Percentiles rank a stretch among this genome's conserved stretches.
Conservation (phyloP, 2,113 vertebrate genomes). For the Gallinago jamesoni region DNA sequence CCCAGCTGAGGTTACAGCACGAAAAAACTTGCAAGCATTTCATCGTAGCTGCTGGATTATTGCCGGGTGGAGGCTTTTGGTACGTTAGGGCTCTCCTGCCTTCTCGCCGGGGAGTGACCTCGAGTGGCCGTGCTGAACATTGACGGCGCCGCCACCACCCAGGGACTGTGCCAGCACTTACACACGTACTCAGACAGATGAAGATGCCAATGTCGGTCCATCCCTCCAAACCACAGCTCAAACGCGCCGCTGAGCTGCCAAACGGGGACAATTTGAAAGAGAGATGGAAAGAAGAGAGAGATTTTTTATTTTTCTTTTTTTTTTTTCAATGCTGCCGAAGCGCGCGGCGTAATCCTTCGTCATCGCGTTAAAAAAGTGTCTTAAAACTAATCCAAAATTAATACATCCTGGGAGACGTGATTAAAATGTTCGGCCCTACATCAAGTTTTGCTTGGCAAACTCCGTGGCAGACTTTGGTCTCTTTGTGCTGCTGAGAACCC, state of each 20-base stretch:
- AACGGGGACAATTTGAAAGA: not conserved
- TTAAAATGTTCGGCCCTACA: not conserved
- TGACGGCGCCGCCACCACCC: not conserved
- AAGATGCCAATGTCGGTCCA: not conserved
- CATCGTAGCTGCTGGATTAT: not conserved
- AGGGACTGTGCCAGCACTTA: not conserved
- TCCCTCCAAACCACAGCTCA: not conserved
- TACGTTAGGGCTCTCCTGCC: not conserved
- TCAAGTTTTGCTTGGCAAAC: conserved; percentile 14
- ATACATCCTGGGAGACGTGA: conserved; percentile 21
- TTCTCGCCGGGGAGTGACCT: not conserved
- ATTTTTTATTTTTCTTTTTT: not conserved
- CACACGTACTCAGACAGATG: not conserved
- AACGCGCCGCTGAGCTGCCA: not conserved
- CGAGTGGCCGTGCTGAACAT: not conserved
- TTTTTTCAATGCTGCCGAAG: not conserved
- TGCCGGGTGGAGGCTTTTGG: not conserved
- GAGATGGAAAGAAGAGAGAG: not conserved
- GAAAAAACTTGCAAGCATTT: not conserved
- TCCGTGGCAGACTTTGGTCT: not conserved
- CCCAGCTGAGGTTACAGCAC: not conserved
- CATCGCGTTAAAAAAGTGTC: conserved; percentile 6
- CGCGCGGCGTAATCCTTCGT: not conserved
- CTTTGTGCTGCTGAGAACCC: not conserved
- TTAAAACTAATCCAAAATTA: conserved; percentile 30